Percentiles rank a stretch among this genome's conserved stretches.
Conservation (phyloP, 2,797 vertebrate species). For the Sebastolobus altivelis region DNA sequence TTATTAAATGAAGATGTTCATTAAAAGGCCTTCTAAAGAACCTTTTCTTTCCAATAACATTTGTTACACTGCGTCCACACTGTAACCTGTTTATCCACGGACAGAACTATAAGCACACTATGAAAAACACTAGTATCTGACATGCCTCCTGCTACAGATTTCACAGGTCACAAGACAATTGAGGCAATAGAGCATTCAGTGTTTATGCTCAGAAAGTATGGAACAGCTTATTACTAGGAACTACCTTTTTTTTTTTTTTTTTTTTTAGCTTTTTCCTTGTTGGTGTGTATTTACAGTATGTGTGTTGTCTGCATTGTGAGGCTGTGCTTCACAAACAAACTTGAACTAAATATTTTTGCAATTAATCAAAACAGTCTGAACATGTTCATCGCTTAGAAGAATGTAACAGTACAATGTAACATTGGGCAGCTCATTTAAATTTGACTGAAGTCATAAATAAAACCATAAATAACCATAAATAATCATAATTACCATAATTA, state of each 20-base stretch:
- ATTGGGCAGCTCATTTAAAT: neutral
- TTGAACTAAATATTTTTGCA: neutral
- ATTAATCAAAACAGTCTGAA: neutral
- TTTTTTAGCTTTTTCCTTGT: neutral
- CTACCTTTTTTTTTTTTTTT: neutral
- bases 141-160: neutral
- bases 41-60: neutral
- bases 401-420: neutral
- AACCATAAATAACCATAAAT: neutral
- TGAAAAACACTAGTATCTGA: neutral
- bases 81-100: neutral
- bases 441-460: neutral
- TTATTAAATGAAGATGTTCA: slow-evolving; percentile 3
- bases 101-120: neutral
- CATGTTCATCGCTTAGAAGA: neutral
- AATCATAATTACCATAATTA: neutral
- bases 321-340: neutral
- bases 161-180: neutral
- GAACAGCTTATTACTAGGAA: neutral
- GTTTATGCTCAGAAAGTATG: neutral
- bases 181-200: neutral
- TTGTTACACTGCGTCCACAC: neutral
- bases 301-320: neutral
- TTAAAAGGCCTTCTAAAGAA: neutral
- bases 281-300: neutral